Base-by-base conservation (phyloP, 2,888 invertebrate genomes). In the Meiosimyza decipiens region DNA sequence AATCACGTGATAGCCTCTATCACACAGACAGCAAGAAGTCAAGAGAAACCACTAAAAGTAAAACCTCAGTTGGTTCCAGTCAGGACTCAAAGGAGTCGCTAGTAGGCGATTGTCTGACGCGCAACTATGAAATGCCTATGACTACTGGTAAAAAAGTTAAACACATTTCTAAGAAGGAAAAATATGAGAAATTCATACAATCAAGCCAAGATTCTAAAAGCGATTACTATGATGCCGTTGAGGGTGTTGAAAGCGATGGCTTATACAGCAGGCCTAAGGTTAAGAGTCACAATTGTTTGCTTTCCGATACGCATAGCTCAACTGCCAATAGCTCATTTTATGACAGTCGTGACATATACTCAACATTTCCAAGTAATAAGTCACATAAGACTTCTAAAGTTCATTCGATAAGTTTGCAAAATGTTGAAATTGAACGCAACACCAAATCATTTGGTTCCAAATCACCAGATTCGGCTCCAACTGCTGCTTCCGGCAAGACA, bases 181-280 rank as follows among this genome's bases (percentile, higher is more conserved):
- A 82, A 50, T 85, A 83, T 76, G 92, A 92, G 12, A 89, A 92
- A 74, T 82, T 83, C 51, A 69, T 75, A 18, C 90, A 91, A 47
- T 92, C 92, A 0, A 92, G 92, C 81, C 89, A 91, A 75, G 93
- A 92, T 79, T 93, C 92, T 0, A 91, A 91, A 79, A 92, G 91
- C 78, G 92, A 93, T 81, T 91, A 92, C 81, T 92, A 91, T 79
- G 92, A 92, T 82, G 89, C 91, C 0, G 91, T 91, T 80, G 87
- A 90, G 71, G 40, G 76, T 6, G 71, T 80, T 1, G 82, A 83
- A 60, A 80, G 78, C 16, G 82, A 83, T 64, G 77, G 78, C 5
- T 71, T 85, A 1, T 82, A 80, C 49, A 73, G 77, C 5, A 78
- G 83, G 0, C 84, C 85, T 15, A 90, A 89, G 76, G 88, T 89